Evolutionary conservation across 2,113 vertebrate genomes (phyloP).

Genomic region (Heteronetta atricapilla): DNA sequence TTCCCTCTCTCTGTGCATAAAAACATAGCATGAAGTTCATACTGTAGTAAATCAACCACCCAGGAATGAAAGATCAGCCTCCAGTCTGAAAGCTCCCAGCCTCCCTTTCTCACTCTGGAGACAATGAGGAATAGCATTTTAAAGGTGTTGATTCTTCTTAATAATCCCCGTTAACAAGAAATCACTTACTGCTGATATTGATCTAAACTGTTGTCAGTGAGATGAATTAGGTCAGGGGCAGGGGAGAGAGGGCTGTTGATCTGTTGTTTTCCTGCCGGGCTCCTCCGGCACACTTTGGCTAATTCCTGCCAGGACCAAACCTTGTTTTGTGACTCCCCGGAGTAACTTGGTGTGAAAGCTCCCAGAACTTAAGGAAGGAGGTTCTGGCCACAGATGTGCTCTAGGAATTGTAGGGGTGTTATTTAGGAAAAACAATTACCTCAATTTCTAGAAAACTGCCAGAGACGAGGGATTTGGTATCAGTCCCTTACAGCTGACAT

Average conservation of each 20-base stretch:
- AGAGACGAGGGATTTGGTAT: neutral
- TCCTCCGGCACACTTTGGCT: neutral
- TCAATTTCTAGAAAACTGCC: neutral
- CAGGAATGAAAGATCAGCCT: neutral
- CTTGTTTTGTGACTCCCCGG: neutral
- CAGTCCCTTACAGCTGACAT: constrained; percentile 6
- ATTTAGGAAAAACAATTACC: neutral
- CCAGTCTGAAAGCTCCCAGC: neutral
- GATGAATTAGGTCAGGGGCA: constrained; percentile 27
- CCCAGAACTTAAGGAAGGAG: neutral
- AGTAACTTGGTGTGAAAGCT: neutral
- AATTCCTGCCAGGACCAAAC: neutral
- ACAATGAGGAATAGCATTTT: neutral
- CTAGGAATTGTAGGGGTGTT: neutral
- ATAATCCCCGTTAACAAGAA: constrained; percentile 54
- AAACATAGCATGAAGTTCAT: rapidly evolving
- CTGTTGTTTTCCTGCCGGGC: constrained; percentile 8
- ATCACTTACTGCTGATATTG: constrained; percentile 34
- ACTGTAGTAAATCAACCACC: neutral
- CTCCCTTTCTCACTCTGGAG: neutral
- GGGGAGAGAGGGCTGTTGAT: neutral
- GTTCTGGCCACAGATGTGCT: neutral
- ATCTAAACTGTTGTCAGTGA: constrained; percentile 54
- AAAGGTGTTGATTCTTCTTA: constrained; percentile 59
- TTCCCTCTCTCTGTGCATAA: neutral